A percentile compares a stretch with the other conserved stretches of the same genome.
Conservation (phyloP, 2,888 invertebrate genomes). For the Marasmarcha lunaedactyla region DNA sequence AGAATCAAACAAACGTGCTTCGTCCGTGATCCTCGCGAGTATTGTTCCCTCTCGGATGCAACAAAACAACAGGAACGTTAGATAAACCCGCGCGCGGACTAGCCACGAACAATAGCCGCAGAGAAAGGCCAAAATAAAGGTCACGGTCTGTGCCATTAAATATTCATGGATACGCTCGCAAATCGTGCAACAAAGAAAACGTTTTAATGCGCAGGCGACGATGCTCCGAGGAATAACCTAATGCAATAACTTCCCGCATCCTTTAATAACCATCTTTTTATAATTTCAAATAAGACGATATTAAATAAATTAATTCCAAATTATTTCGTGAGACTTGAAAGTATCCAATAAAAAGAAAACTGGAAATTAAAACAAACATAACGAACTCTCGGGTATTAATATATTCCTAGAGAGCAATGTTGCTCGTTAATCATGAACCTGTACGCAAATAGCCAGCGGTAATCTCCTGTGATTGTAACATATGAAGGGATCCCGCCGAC, state of each 20-base stretch:
- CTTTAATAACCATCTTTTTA: too few species aligned
- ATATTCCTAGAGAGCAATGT: constrained; percentile 1
- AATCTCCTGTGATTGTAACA: constrained; percentile 39
- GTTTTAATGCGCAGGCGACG: constrained; percentile 23
- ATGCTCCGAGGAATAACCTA: constrained; percentile 24
- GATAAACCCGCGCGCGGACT: constrained; percentile 30
- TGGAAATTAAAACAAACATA: too few species aligned
- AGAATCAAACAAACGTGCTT: too few species aligned
- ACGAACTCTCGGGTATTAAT: too few species aligned
- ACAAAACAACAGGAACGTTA: constrained; percentile 36
- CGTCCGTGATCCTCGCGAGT: too few species aligned
- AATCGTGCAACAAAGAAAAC: constrained; percentile 40
- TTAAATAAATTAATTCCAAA: too few species aligned
- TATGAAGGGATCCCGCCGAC: constrained; percentile 29
- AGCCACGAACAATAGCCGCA: constrained; percentile 41
- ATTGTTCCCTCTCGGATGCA: constrained; percentile 14
- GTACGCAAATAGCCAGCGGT: constrained; percentile 25
- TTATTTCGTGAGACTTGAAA: too few species aligned
- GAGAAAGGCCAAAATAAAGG: constrained; percentile 56
- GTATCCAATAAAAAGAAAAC: too few species aligned
- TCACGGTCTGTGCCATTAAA: constrained; percentile 47
- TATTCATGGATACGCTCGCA: constrained; percentile 51
- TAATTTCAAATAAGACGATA: too few species aligned
- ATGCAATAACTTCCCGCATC: constrained; percentile 15
- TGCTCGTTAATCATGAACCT: constrained; percentile 16